Conservation (phyloP, 2,113 vertebrate species). For the Cryptomyrus ogoouensis region DNA sequence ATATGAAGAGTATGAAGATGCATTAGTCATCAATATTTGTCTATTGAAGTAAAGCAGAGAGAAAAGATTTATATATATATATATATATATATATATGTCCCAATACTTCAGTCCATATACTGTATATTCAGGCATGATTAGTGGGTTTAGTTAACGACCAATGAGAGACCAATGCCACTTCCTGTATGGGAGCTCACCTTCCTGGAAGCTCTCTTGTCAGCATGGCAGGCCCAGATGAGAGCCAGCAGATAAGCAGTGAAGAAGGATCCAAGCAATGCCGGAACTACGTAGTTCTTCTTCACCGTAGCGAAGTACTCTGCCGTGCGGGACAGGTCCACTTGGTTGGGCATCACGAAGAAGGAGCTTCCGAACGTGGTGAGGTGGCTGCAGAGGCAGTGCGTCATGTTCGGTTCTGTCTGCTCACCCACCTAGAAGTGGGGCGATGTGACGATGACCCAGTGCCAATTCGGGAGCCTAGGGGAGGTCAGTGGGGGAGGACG, state of each 20-base stretch:
- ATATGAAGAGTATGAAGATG: neutral
- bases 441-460: neutral
- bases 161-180: neutral
- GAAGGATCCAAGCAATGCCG: conserved; percentile 61
- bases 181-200: conserved; percentile 54
- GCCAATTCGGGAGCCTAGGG: neutral
- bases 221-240: conserved; percentile 64
- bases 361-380: conserved; percentile 68
- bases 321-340: conserved; percentile 58
- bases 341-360: conserved; percentile 69
- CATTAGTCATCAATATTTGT: too few species aligned
- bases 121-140: neutral
- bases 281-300: conserved; percentile 65
- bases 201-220: conserved; percentile 58
- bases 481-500: neutral
- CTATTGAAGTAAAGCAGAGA: too few species aligned
- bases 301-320: conserved; percentile 57
- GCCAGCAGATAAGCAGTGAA: conserved; percentile 61
- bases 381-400: conserved; percentile 73
- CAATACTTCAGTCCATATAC: neutral
- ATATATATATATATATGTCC: neutral
- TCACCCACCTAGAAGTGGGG: conserved; percentile 59
- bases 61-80: too few species aligned
- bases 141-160: neutral
- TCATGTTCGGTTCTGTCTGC: conserved; percentile 40